Conservation (phyloP, 2,797 vertebrate species). For the Poecile montanus region DNA sequence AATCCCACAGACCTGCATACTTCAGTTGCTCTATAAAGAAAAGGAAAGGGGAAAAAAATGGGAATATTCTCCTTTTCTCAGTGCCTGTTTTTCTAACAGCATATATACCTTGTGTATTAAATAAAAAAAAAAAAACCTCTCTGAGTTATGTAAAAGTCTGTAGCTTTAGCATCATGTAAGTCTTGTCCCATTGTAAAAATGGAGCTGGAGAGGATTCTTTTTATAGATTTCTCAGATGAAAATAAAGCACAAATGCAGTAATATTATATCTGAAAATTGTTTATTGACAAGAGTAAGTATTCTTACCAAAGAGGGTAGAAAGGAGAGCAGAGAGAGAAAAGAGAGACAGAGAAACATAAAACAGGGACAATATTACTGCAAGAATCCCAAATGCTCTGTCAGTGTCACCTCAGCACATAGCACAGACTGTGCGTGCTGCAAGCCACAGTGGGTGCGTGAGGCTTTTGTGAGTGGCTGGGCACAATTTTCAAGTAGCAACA, state of each 20-base stretch:
- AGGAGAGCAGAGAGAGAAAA: not conserved
- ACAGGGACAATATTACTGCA: rapidly evolving
- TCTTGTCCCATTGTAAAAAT: not conserved
- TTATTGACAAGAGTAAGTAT: not conserved
- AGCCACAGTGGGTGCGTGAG: rapidly evolving
- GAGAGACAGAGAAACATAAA: not conserved
- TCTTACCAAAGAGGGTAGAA: rapidly evolving
- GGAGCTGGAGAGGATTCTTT: not conserved
- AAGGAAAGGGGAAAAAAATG: rapidly evolving
- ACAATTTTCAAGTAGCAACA: not conserved
- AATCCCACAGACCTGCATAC: not conserved
- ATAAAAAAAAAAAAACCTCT: not conserved
- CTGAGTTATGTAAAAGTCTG: not conserved
- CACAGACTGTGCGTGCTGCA: too few relatives aligned
- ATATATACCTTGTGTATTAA: not conserved
- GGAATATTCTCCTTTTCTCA: not conserved
- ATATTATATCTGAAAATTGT: too few relatives aligned
- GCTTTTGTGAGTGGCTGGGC: not conserved
- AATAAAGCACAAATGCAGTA: not conserved
- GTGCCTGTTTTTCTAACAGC: not conserved
- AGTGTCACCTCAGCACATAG: not conserved
- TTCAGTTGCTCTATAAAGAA: not conserved
- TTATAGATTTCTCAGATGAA: not conserved
- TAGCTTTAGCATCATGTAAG: not conserved
- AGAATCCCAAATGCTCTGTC: not conserved